Percentiles rank a stretch among this genome's conserved stretches.
These are phyloP conservation scores for Netelia melanura DNA, from an alignment of 2,888 invertebrate species.

Conservation along the genomic window DNA sequence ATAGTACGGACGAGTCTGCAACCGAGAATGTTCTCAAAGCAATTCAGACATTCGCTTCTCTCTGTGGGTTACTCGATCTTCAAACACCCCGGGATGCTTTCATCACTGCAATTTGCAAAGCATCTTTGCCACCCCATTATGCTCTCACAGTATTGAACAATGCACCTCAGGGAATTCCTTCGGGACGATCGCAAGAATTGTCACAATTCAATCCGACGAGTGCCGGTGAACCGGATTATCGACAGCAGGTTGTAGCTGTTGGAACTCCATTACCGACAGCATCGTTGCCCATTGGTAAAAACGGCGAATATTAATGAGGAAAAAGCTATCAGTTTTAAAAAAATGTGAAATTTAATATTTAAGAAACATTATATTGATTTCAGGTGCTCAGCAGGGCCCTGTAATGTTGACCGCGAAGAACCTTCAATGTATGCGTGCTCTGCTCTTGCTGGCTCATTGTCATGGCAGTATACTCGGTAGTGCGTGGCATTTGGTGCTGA, in stretches of 20 bases:
- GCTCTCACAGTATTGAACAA: constrained; percentile 94
- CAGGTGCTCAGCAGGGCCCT: constrained; percentile 92
- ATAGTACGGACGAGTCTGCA: constrained; percentile 95
- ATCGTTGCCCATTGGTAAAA: constrained; percentile 89
- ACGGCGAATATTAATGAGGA: not conserved
- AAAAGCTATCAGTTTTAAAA: not conserved
- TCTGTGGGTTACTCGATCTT: constrained; percentile 94
- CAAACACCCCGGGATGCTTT: constrained; percentile 96
- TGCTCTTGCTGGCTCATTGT: constrained; percentile 95
- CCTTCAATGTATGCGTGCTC: constrained; percentile 97
- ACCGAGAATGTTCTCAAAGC: constrained; percentile 96
- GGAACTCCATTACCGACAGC: constrained; percentile 97
- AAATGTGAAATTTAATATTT: not conserved
- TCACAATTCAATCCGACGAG: constrained; percentile 75
- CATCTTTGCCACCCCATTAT: constrained; percentile 98
- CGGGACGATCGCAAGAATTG: constrained; percentile 80
- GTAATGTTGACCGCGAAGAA: constrained; percentile 99
- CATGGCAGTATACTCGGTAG: constrained; percentile 96
- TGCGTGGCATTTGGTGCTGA: constrained; percentile 98
- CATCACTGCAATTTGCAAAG: constrained; percentile 97
- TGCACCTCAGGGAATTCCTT: constrained; percentile 86
- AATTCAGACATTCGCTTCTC: constrained; percentile 94
- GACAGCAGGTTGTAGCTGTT: constrained; percentile 98
- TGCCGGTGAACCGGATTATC: constrained; percentile 90
- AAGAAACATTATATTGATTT: constrained; percentile 25